Evolutionary conservation across 2,797 vertebrate genomes (phyloP).

Genomic region (Crocidura indochinensis): DNA sequence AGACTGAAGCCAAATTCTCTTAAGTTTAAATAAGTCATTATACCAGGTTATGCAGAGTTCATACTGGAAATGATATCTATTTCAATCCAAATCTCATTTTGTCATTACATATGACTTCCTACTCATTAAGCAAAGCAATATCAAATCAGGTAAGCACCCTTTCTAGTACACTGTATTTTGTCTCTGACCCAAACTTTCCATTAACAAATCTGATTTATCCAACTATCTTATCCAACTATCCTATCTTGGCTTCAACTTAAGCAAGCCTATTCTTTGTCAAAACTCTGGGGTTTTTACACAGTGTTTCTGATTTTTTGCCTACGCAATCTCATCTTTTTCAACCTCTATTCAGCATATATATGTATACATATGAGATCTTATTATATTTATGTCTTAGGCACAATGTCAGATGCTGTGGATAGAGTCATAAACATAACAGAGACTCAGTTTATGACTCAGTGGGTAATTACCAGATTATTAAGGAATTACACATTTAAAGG

Average conservation of each 20-base stretch:
- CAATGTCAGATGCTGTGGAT: not conserved
- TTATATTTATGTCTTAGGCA: not conserved
- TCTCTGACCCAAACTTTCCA: not conserved
- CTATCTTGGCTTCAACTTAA: not conserved
- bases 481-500: not conserved
- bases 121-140: not conserved
- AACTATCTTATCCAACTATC: constrained; percentile 7
- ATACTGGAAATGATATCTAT: not conserved
- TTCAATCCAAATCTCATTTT: not conserved
- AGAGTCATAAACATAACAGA: not conserved
- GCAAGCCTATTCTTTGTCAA: not conserved
- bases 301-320: not conserved
- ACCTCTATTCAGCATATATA: not conserved
- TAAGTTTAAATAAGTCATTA: constrained; percentile 49
- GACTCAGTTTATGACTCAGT: not conserved
- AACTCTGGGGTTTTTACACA: too few species aligned
- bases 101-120: not conserved
- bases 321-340: not conserved
- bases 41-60: not conserved
- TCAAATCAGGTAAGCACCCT: not conserved
- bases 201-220: not conserved
- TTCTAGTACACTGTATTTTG: too few species aligned
- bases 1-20: constrained; percentile 5
- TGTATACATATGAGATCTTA: too few species aligned
- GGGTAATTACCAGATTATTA: constrained; percentile 15